A percentile compares a stretch with the other conserved stretches of the same genome.
phyloP scores from a whole-genome alignment of 2,113 vertebrate species.

The Terrapene triunguis region DNA sequence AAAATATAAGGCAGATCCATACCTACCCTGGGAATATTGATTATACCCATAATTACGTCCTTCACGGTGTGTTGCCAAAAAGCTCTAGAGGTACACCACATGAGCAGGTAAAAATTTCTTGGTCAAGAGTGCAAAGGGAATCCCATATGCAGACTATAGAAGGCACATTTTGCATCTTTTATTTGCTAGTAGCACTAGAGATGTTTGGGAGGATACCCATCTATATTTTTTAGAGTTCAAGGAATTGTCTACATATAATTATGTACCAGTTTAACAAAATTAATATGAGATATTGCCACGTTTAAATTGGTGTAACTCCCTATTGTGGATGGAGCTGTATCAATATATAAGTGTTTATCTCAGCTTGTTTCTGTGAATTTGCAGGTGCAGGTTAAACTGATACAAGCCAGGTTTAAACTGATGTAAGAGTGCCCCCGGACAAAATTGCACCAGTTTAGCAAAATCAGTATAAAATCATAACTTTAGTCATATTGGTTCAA shows the following conservation, averaged over 20 bases:
- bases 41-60: background rate
- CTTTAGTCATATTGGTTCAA: background rate
- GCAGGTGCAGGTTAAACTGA: background rate
- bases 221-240: background rate
- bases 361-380: background rate
- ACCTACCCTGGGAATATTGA: background rate
- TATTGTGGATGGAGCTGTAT: background rate
- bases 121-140: background rate
- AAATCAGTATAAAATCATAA: background rate
- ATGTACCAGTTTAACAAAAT: background rate
- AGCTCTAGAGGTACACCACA: background rate
- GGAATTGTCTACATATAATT: slow-evolving; percentile 8
- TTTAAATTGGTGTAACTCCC: background rate
- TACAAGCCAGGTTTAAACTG: background rate
- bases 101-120: slow-evolving; percentile 16
- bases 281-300: background rate
- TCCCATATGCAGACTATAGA: background rate
- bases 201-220: background rate
- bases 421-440: background rate
- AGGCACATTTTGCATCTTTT: slow-evolving; percentile 31
- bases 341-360: background rate
- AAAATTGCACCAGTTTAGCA: background rate
- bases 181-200: background rate
- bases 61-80: background rate
- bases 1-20: background rate